A percentile compares a stretch with the other conserved stretches of the same genome.
Evolutionary conservation across 2,113 vertebrate genomes (phyloP).

Genomic region (Campylomormyrus tamandua): DNA sequence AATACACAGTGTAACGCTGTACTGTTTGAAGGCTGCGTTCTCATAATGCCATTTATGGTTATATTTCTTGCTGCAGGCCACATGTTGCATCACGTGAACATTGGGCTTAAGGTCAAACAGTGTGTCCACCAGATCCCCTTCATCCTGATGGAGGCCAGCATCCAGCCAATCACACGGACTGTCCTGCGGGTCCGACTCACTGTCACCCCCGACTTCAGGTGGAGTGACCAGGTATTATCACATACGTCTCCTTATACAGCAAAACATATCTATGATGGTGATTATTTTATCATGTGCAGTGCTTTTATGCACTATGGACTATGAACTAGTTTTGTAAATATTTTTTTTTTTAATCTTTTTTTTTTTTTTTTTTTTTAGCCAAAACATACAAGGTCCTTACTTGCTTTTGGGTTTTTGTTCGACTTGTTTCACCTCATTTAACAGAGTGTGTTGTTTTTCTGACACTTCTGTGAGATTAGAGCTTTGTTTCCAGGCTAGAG

Average conservation of each 20-base stretch:
- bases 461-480: background rate
- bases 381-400: background rate
- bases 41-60: background rate
- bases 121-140: conserved; percentile 93
- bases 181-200: conserved; percentile 82
- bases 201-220: conserved; percentile 81
- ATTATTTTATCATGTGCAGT: background rate
- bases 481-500: background rate
- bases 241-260: background rate
- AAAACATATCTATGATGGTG: background rate
- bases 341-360: background rate
- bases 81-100: conserved; percentile 94
- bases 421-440: background rate
- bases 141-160: conserved; percentile 81
- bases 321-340: background rate
- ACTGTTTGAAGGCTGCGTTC: background rate
- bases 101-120: conserved; percentile 89
- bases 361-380: background rate
- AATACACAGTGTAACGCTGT: background rate
- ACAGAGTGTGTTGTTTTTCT: background rate
- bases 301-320: background rate
- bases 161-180: conserved; percentile 95
- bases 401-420: background rate
- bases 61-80: conserved; percentile 65
- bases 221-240: conserved; percentile 85